Evolutionary conservation across 1,140 invertebrate genomes (phyloP).

Genomic region (Pseudomyrmex sp.): DNA sequence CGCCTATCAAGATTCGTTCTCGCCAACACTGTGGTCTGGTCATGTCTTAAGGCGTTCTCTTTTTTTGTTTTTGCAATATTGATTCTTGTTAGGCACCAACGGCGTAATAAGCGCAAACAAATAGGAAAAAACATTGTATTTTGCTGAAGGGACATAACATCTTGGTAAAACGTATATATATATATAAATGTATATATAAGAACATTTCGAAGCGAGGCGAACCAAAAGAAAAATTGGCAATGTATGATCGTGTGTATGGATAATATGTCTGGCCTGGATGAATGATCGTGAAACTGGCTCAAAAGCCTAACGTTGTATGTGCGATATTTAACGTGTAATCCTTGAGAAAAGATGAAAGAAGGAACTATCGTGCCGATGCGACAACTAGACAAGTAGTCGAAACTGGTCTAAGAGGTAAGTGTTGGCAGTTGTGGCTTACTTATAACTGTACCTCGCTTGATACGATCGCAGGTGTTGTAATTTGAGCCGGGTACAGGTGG

Average conservation of each 20-base stretch:
- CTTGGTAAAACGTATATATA: conserved; percentile 23
- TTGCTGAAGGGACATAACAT: conserved; percentile 55
- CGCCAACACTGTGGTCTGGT: conserved; percentile 23
- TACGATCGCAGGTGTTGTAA: conserved; percentile 96
- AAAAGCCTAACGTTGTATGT: conserved; percentile 31
- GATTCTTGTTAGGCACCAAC: conserved; percentile 76
- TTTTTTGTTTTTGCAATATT: not conserved
- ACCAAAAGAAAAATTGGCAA: conserved; percentile 69
- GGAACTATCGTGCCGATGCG: conserved; percentile 77
- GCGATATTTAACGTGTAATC: conserved; percentile 36
- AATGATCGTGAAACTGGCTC: not conserved
- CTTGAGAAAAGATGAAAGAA: conserved; percentile 63
- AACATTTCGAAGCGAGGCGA: conserved; percentile 74
- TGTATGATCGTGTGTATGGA: conserved; percentile 61
- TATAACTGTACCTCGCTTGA: conserved; percentile 96
- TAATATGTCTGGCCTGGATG: conserved; percentile 38
- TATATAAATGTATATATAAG: conserved; percentile 27
- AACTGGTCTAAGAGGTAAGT: conserved; percentile 79
- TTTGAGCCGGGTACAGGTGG: conserved; percentile 96
- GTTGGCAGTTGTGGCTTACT: conserved; percentile 89
- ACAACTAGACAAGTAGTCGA: conserved; percentile 76
- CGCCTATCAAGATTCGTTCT: conserved; percentile 79
- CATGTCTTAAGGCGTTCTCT: not conserved
- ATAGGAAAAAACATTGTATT: conserved; percentile 65
- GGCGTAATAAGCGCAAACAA: conserved; percentile 76